Percentiles rank a stretch among this genome's conserved stretches.
Conservation (phyloP, 1,140 invertebrate genomes). For the Drosophila sturtevanti region DNA sequence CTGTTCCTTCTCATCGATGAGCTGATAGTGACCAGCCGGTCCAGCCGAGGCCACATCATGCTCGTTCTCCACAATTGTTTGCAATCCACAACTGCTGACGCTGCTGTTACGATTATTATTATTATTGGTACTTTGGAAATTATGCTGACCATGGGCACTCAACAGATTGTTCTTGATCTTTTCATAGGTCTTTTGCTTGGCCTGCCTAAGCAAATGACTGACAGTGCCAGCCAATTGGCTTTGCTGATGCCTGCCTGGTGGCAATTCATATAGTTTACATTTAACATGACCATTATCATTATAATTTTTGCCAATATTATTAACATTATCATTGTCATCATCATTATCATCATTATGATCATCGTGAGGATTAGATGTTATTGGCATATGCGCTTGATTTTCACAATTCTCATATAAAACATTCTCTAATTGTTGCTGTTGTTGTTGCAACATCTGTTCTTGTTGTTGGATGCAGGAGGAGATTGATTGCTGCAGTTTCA, state of each 20-base stretch:
- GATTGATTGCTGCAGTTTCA: constrained; percentile 70
- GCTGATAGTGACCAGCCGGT: constrained; percentile 74
- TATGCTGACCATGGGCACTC: constrained; percentile 67
- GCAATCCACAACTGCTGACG: constrained; percentile 55
- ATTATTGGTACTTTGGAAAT: constrained; percentile 58
- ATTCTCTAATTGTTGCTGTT: constrained; percentile 59
- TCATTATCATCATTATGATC: not conserved
- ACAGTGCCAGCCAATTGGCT: constrained; percentile 50
- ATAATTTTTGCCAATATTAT: constrained; percentile 23
- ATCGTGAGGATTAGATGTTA: not conserved
- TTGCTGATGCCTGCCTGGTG: constrained; percentile 2
- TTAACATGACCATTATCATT: constrained; percentile 14
- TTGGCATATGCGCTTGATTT: constrained; percentile 41
- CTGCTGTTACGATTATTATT: constrained; percentile 58
- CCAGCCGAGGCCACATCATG: constrained; percentile 73
- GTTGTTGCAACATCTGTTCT: constrained; percentile 78
- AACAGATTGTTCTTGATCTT: constrained; percentile 77
- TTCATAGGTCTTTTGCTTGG: constrained; percentile 77
- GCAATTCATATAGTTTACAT: constrained; percentile 20
- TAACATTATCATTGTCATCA: constrained; percentile 47
- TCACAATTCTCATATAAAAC: constrained; percentile 65
- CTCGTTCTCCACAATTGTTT: constrained; percentile 77
- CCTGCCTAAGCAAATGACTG: constrained; percentile 68
- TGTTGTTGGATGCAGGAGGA: constrained; percentile 81
- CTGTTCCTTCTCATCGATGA: constrained; percentile 72